Conservation (phyloP, 2,113 vertebrate species). For the Zapus hudsonius region DNA sequence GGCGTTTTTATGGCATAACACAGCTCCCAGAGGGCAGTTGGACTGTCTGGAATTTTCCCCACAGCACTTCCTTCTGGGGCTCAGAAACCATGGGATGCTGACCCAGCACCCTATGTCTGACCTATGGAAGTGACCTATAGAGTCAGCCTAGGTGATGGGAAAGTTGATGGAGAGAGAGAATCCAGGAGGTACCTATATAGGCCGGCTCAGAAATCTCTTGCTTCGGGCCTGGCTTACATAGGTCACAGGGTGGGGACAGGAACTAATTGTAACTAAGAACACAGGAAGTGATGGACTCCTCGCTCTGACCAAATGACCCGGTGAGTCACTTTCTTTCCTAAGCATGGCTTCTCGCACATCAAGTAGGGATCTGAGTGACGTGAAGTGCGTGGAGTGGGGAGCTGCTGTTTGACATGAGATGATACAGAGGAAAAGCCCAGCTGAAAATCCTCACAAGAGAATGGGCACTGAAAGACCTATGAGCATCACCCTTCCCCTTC, state of each 20-base stretch:
- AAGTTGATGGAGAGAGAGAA: neutral
- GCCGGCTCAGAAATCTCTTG: too few relatives aligned
- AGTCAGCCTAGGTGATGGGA: neutral
- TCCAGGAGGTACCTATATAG: neutral
- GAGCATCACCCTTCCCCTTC: rapidly evolving
- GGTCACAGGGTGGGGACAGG: neutral
- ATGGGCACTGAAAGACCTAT: neutral
- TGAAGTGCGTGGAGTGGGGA: rapidly evolving
- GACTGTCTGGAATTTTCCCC: neutral
- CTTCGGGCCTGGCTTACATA: neutral
- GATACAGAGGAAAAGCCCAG: rapidly evolving
- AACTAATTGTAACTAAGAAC: neutral
- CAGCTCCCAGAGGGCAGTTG: neutral
- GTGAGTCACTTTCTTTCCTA: neutral
- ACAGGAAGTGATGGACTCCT: neutral
- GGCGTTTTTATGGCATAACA: neutral
- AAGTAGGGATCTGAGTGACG: neutral
- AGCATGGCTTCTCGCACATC: neutral
- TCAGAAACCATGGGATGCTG: neutral
- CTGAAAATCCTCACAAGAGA: neutral
- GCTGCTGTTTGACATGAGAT: neutral
- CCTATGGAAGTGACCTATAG: rapidly evolving
- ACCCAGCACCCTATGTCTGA: neutral
- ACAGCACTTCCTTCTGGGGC: neutral
- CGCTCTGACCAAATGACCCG: neutral